A percentile compares a stretch with the other conserved stretches of the same genome.
Conservation (phyloP, 1,140 invertebrate genomes). For the Panagrolaimus sp. region DNA sequence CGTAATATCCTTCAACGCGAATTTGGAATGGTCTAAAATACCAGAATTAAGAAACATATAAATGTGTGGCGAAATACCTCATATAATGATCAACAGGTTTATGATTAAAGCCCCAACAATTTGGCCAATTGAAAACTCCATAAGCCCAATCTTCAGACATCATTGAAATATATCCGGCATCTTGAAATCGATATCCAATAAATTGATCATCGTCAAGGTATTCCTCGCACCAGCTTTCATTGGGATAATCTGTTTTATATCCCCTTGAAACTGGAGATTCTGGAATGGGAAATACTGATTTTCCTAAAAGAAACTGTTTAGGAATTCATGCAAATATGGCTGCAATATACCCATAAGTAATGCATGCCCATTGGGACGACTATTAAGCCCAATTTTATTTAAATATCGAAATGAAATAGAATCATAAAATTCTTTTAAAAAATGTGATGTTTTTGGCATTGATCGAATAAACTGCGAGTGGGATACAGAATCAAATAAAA, state of each 20-base stretch:
- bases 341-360: constrained; percentile 22
- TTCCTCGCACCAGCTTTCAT: constrained; percentile 20
- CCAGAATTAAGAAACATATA: not conserved
- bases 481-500: constrained; percentile 22
- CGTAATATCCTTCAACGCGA: constrained; percentile 13
- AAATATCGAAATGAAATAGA: constrained; percentile 29
- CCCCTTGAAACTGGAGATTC: not conserved
- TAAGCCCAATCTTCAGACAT: constrained; percentile 25
- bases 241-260: not conserved
- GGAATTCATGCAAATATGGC: not conserved
- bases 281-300: not conserved
- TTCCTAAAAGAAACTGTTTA: not conserved
- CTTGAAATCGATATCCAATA: constrained; percentile 24
- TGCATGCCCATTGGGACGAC: constrained; percentile 32
- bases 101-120: constrained; percentile 26
- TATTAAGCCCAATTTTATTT: constrained; percentile 29
- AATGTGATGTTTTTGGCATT: constrained; percentile 19
- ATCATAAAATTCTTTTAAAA: constrained; percentile 17
- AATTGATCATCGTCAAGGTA: constrained; percentile 18
- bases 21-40: constrained; percentile 16
- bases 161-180: constrained; percentile 21
- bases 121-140: constrained; percentile 29
- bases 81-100: constrained; percentile 27
- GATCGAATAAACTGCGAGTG: constrained; percentile 21
- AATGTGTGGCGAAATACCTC: constrained; percentile 17